These are phyloP conservation scores for Euphydryas editha DNA, from an alignment of 2,888 invertebrate species.

Conservation along the genomic window DNA sequence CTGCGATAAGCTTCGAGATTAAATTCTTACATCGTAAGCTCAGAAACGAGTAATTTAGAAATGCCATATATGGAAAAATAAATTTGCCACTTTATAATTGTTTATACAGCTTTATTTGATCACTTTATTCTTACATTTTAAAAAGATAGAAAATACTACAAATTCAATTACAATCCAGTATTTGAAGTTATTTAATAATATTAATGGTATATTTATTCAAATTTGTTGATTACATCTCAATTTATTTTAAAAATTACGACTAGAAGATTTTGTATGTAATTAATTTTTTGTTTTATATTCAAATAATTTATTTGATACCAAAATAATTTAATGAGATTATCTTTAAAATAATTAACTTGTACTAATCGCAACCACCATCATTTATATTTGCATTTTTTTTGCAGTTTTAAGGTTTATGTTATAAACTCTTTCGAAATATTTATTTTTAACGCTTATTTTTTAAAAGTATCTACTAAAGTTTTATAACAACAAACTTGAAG, in stretches of 20 bases:
- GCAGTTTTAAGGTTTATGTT: neutral
- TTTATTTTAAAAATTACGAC: constrained; percentile 4
- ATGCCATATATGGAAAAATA: constrained; percentile 37
- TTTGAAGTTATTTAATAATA: neutral
- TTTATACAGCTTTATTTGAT: constrained; percentile 25
- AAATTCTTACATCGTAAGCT: constrained; percentile 41
- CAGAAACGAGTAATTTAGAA: constrained; percentile 38
- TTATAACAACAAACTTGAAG: too few species aligned
- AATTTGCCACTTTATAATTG: constrained; percentile 33
- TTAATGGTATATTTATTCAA: constrained; percentile 8
- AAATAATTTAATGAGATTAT: neutral
- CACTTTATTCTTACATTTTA: constrained; percentile 6
- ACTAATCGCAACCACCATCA: neutral
- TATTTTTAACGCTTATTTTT: neutral
- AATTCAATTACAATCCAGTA: neutral
- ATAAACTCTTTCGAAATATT: neutral
- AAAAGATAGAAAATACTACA: neutral
- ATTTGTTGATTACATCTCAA: neutral
- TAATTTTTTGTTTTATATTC: constrained; percentile 28
- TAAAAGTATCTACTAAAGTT: neutral
- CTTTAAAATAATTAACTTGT: neutral
- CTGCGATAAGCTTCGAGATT: constrained; percentile 37
- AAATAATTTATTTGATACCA: neutral
- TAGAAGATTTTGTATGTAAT: constrained; percentile 22
- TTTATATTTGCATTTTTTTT: neutral